phyloP scores from a whole-genome alignment of 2,888 invertebrate species.

The Cynaeus angustus region DNA sequence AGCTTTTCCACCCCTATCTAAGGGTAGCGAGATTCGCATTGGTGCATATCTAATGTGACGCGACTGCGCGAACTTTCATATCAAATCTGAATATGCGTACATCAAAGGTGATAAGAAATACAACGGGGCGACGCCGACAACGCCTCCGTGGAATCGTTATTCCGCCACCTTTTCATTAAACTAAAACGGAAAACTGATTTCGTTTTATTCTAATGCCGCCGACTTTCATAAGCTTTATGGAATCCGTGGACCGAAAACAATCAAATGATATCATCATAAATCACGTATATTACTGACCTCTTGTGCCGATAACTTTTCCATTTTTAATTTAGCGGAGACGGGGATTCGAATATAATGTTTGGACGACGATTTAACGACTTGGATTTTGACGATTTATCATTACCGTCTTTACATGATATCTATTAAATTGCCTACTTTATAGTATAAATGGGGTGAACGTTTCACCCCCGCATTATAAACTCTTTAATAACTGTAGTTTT shows the following conservation, averaged over 20 bases:
- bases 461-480: not conserved
- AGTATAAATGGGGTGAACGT: conserved; percentile 2
- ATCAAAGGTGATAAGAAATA: conserved; percentile 46
- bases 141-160: conserved; percentile 1
- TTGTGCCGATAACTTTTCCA: conserved; percentile 27
- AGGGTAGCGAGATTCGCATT: conserved; percentile 67
- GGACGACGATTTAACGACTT: conserved; percentile 12
- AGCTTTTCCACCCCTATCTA: conserved; percentile 62
- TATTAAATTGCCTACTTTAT: conserved; percentile 3
- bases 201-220: conserved; percentile 31
- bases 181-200: conserved; percentile 38
- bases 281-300: conserved; percentile 32
- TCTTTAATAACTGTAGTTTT: conserved; percentile 5
- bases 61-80: conserved; percentile 66
- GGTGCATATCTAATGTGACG: conserved; percentile 73
- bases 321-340: conserved; percentile 32
- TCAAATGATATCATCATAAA: conserved; percentile 38
- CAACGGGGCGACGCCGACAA: conserved; percentile 12
- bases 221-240: conserved; percentile 26
- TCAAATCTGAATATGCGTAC: conserved; percentile 69
- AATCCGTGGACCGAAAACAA: conserved; percentile 30
- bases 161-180: conserved; percentile 23
- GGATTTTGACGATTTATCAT: conserved; percentile 26
- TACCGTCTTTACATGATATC: conserved; percentile 18
- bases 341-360: conserved; percentile 7